Evolutionary conservation across 2,797 vertebrate species (phyloP), one percentile per base, ranked within the genome.

Genomic region (Premnoplex brunnescens): DNA sequence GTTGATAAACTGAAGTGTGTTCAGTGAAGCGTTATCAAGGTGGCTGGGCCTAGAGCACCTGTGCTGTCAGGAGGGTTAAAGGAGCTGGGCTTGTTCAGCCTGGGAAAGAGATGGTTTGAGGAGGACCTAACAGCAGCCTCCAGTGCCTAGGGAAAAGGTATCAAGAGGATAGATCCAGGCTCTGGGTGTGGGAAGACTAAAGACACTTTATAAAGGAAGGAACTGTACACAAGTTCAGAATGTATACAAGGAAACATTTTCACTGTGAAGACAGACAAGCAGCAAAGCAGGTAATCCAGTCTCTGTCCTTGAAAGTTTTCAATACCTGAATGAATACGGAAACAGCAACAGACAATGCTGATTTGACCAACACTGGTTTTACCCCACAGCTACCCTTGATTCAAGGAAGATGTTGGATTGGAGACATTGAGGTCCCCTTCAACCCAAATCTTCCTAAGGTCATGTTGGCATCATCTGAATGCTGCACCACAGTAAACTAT

Each of bases 11-110:
- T 13, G 18, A 60, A 64, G 8, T 0, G 0, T 6, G 9, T 56
- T 56, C 44, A 85, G 7, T 15, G 32, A 37, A 72, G 9, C 24
- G 14, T 17, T 46, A 56, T 12, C 1, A 4, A 37, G 39, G 56
- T 0, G 3, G 30, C 34, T 46, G 27, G 5, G 19, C 11, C 2
- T 76, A 2, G 11, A 77, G n/a, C 24, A 59, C 5, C 17, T 46
- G 19, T 3, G 4, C 15, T 1, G 1, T 48, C 27, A 63, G 27
- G 14, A 19, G n/a, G 5, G 12, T 24, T 75, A 30, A 51, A 36
- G 30, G 58, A 80, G 27, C 10, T 43, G 30, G 58, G 17, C 27
- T 37, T 59, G 17, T 48, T 60, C 19, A 46, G 36, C 14, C 14
- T 84, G 36, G n/a, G 39, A 71, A 55, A 52, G n/a, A 67, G 37